These are phyloP conservation scores for Acanthopagrus latus DNA, from an alignment of 2,797 vertebrate species.

Conservation along the genomic window DNA sequence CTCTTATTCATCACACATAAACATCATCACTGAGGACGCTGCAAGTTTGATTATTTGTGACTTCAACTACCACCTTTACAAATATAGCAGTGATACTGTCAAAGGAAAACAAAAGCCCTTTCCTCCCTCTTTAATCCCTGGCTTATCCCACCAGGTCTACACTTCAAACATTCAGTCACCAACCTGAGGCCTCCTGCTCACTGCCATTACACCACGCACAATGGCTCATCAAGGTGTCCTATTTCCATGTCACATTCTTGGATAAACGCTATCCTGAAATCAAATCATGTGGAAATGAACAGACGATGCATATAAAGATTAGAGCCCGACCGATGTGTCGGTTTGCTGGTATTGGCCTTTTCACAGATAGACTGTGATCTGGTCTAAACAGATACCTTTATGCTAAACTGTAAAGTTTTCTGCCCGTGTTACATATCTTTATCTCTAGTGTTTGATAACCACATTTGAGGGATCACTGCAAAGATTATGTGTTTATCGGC, in stretches of 20 bases:
- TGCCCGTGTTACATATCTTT: too few relatives aligned
- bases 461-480: too few relatives aligned
- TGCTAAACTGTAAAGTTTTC: too few relatives aligned
- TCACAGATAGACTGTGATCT: too few relatives aligned
- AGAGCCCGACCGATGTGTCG: too few relatives aligned
- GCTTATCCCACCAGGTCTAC: slow-evolving; percentile 60
- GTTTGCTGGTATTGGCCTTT: too few relatives aligned
- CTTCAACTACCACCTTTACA: slow-evolving; percentile 3
- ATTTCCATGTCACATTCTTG: slow-evolving; percentile 68
- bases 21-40: background rate
- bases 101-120: slow-evolving; percentile 41
- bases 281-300: slow-evolving; percentile 52
- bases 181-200: slow-evolving; percentile 45
- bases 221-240: slow-evolving; percentile 50
- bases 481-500: too few relatives aligned
- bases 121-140: slow-evolving; percentile 47
- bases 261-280: slow-evolving; percentile 55
- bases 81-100: slow-evolving; percentile 22
- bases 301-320: slow-evolving; percentile 30
- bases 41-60: background rate
- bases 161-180: slow-evolving; percentile 49
- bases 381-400: too few relatives aligned
- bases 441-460: too few relatives aligned
- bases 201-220: slow-evolving; percentile 43
- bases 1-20: slow-evolving; percentile 2